A percentile compares a stretch with the other conserved stretches of the same genome.
These are phyloP conservation scores for Rissa tridactyla DNA, from an alignment of 2,113 vertebrate species.

Conservation along the genomic window DNA sequence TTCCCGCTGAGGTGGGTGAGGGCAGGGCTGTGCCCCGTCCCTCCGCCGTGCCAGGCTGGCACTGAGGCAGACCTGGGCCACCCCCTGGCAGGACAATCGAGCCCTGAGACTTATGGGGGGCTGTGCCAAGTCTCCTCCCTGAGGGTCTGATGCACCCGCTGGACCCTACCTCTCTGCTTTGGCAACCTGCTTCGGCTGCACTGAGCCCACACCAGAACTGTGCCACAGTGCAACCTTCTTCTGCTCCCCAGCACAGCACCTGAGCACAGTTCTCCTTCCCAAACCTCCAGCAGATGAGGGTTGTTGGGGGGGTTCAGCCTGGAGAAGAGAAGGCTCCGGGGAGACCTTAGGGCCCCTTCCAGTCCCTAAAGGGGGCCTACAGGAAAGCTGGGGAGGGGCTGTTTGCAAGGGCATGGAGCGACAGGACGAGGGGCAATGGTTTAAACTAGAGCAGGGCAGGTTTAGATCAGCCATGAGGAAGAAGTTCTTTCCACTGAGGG, in stretches of 20 bases:
- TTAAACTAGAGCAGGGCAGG: too few relatives aligned
- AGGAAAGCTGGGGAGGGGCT: too few relatives aligned
- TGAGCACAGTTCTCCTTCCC: background rate
- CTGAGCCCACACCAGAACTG: background rate
- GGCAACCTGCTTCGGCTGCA: background rate
- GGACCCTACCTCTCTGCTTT: background rate
- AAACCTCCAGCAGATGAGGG: background rate
- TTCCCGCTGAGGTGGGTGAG: rapidly evolving
- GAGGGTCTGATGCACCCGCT: background rate
- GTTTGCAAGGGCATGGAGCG: too few relatives aligned
- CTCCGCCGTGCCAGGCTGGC: background rate
- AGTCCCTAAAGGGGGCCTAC: too few relatives aligned
- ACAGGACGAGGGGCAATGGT: too few relatives aligned
- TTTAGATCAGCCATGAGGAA: too few relatives aligned
- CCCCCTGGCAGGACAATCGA: background rate
- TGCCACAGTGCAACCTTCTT: background rate
- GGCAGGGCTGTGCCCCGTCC: background rate
- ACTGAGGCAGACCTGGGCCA: background rate
- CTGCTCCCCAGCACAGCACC: background rate
- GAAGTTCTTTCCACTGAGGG: too few relatives aligned
- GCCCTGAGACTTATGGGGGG: background rate
- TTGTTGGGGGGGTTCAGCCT: too few relatives aligned
- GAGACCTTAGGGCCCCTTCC: too few relatives aligned
- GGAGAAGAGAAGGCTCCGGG: too few relatives aligned
- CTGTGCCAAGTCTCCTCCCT: background rate